phyloP scores from a whole-genome alignment of 2,888 invertebrate species.

The Clusia tigrina region DNA sequence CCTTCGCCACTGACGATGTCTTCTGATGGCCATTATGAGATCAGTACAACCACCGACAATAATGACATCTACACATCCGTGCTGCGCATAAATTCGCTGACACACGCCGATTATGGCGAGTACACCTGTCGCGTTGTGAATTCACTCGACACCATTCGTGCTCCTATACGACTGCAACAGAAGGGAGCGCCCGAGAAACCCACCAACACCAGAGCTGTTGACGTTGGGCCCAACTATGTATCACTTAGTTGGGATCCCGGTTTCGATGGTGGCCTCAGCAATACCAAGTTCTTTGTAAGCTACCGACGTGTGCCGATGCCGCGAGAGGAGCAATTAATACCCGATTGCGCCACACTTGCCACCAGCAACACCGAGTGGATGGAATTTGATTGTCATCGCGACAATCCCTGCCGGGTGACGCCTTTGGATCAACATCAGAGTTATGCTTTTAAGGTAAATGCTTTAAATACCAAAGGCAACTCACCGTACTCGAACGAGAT shows the following conservation, averaged over 20 bases:
- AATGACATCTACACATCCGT: slow-evolving; percentile 87
- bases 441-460: slow-evolving; percentile 89
- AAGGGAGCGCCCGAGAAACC: slow-evolving; percentile 90
- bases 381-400: slow-evolving; percentile 84
- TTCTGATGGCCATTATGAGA: slow-evolving; percentile 86
- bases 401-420: slow-evolving; percentile 88
- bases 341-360: slow-evolving; percentile 70
- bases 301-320: slow-evolving; percentile 75
- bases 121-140: slow-evolving; percentile 90
- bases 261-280: slow-evolving; percentile 87
- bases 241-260: slow-evolving; percentile 87
- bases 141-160: slow-evolving; percentile 77
- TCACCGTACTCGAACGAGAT: slow-evolving; percentile 89
- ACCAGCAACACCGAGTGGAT: slow-evolving; percentile 75
- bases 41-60: slow-evolving; percentile 80
- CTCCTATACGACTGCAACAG: slow-evolving; percentile 81
- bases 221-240: slow-evolving; percentile 81
- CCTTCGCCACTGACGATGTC: slow-evolving; percentile 78
- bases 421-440: slow-evolving; percentile 85
- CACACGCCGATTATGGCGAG: slow-evolving; percentile 87
- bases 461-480: slow-evolving; percentile 85
- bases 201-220: slow-evolving; percentile 73
- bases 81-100: slow-evolving; percentile 76
- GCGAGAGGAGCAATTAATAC: slow-evolving; percentile 70
- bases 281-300: slow-evolving; percentile 87